These are phyloP conservation scores for Prochilodus magdalenae DNA, from an alignment of 2,113 vertebrate genomes.

Conservation along the genomic window DNA sequence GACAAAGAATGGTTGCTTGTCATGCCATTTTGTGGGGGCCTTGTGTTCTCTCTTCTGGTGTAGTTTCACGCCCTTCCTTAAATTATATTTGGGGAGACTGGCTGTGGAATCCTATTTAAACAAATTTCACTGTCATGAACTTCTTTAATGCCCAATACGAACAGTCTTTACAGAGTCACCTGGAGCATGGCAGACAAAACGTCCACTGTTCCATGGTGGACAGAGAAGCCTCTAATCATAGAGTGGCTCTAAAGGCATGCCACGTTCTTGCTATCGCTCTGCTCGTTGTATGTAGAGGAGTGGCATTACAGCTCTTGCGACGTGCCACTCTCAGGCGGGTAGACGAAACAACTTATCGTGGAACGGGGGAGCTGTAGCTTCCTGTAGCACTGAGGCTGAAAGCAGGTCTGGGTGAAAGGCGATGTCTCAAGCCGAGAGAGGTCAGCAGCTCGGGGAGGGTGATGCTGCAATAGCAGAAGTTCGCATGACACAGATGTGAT, in stretches of 20 bases:
- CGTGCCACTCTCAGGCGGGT: not conserved
- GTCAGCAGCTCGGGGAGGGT: not conserved
- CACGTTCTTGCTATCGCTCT: not conserved
- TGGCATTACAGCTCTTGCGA: not conserved
- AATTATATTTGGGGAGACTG: constrained; percentile 9
- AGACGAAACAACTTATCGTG: not conserved
- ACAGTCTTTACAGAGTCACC: not conserved
- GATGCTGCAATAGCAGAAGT: not conserved
- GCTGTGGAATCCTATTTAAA: not conserved
- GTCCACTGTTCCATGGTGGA: not conserved
- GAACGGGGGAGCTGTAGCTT: not conserved
- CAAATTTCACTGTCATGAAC: not conserved
- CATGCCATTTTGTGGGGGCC: constrained; percentile 7
- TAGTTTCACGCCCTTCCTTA: not conserved
- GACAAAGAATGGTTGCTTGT: constrained; percentile 17
- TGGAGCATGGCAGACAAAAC: not conserved
- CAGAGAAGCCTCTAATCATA: not conserved
- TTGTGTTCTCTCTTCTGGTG: not conserved
- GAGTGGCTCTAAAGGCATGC: not conserved
- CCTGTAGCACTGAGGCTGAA: not conserved
- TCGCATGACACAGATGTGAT: not conserved
- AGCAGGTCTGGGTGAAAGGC: constrained; percentile 14
- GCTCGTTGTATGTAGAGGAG: not conserved
- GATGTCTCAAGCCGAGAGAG: not conserved
- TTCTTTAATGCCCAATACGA: not conserved